Evolutionary conservation across 2,113 vertebrate species (phyloP).

Genomic region (Neotoma lepida): DNA sequence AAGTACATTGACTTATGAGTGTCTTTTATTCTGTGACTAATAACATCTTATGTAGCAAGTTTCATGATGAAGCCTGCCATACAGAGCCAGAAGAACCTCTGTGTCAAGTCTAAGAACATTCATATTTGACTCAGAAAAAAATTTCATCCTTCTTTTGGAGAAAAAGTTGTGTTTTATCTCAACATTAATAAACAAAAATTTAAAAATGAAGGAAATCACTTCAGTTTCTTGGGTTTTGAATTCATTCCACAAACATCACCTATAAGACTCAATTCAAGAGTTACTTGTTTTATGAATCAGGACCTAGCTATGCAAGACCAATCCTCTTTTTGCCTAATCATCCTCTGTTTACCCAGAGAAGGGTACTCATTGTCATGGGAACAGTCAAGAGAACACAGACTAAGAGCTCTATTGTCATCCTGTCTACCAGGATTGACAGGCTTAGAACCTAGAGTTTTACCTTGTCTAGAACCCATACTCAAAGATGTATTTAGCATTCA

Average conservation of each 20-base stretch:
- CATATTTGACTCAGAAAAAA: background rate
- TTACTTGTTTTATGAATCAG: background rate
- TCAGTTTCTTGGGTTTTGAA: background rate
- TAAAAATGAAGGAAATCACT: background rate
- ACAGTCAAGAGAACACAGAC: background rate
- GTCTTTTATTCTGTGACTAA: background rate
- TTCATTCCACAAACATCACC: background rate
- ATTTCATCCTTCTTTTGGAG: background rate
- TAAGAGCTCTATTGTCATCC: background rate
- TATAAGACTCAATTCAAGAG: background rate
- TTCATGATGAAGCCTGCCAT: background rate
- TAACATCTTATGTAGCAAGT: too few species aligned
- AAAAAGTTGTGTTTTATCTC: background rate
- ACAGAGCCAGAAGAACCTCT: background rate
- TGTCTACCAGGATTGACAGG: background rate
- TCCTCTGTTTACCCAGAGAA: background rate
- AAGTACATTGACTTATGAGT: background rate
- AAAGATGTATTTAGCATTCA: conserved; percentile 12
- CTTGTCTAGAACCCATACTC: background rate
- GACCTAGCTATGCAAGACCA: background rate
- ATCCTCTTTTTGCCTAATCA: too few species aligned
- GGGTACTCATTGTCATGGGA: background rate
- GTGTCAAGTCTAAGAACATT: background rate
- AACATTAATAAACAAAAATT: background rate
- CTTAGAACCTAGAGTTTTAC: background rate